These are phyloP conservation scores for Ahaetulla prasina DNA, from an alignment of 2,113 vertebrate species.

Conservation along the genomic window DNA sequence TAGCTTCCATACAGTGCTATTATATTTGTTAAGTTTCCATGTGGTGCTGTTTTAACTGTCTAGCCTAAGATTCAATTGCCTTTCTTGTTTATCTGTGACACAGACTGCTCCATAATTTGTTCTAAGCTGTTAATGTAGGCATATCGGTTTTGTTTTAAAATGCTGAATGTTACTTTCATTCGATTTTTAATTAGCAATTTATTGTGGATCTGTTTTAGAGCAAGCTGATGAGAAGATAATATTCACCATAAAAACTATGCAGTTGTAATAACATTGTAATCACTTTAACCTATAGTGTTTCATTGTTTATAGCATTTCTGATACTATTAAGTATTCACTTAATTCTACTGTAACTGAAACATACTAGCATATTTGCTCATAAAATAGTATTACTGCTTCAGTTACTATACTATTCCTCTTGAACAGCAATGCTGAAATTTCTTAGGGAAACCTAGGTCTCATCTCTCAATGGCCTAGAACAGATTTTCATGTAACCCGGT, in stretches of 20 bases:
- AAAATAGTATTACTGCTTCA: not conserved
- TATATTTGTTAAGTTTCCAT: not conserved
- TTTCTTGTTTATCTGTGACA: not conserved
- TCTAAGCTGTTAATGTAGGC: not conserved
- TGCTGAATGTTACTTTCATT: conserved; percentile 17
- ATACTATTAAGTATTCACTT: conserved; percentile 17
- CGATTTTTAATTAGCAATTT: conserved; percentile 14
- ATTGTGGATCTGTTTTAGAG: conserved; percentile 3
- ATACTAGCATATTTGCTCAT: conserved; percentile 16
- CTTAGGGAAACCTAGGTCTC: not conserved
- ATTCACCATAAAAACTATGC: conserved; percentile 21
- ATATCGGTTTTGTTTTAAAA: conserved; percentile 9
- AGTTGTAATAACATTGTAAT: conserved; percentile 25
- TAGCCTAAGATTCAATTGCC: not conserved
- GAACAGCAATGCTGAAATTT: not conserved
- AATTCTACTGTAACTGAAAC: conserved; percentile 17
- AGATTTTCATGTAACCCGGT: not conserved
- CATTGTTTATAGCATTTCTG: conserved; percentile 28
- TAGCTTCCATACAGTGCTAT: not conserved
- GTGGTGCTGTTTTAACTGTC: not conserved
- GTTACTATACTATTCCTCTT: not conserved
- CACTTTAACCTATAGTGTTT: conserved; percentile 17
- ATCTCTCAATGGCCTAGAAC: not conserved
- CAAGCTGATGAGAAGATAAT: conserved; percentile 18
- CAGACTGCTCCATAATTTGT: conserved; percentile 1